Evolutionary conservation across 2,113 vertebrate genomes (phyloP).

Genomic region (Todiramphus chloris): DNA sequence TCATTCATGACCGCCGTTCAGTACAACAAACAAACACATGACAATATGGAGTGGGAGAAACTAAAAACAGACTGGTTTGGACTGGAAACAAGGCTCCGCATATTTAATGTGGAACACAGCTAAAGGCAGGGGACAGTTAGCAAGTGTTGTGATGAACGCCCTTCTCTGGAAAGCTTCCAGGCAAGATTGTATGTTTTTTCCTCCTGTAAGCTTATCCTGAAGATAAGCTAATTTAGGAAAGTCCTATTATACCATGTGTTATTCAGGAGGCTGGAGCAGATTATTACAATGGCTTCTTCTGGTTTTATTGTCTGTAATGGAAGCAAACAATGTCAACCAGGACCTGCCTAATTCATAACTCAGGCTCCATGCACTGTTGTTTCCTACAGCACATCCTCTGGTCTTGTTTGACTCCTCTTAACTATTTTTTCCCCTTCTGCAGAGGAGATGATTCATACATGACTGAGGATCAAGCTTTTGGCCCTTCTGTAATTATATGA

Average conservation of each 20-base stretch:
- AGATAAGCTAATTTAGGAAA: neutral
- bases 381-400: neutral
- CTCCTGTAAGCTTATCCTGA: neutral
- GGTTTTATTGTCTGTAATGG: neutral
- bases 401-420: neutral
- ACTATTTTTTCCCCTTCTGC: neutral
- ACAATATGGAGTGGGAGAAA: neutral
- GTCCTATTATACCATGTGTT: neutral
- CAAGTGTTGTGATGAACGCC: neutral
- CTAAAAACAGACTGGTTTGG: neutral
- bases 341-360: neutral
- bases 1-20: neutral
- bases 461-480: neutral
- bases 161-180: neutral
- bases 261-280: neutral
- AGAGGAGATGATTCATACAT: neutral
- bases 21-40: neutral
- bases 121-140: neutral
- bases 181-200: neutral
- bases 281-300: neutral
- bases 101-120: neutral
- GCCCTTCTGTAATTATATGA: conserved; percentile 6
- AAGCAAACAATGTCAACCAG: neutral
- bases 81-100: neutral
- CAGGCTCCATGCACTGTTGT: neutral